These are phyloP conservation scores for Tadarida brasiliensis DNA, from an alignment of 2,797 vertebrate species.

Conservation along the genomic window DNA sequence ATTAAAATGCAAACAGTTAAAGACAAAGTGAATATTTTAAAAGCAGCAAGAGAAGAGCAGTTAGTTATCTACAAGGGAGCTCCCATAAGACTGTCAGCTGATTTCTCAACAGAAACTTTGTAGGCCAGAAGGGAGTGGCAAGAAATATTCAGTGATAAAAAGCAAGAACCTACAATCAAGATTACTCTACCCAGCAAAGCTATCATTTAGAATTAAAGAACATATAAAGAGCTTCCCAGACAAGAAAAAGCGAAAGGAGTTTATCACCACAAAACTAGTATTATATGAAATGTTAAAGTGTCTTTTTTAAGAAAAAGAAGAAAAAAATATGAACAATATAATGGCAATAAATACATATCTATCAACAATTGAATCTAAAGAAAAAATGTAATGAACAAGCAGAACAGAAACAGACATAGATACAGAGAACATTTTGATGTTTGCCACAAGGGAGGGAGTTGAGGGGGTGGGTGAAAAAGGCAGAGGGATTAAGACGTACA, in stretches of 20 bases:
- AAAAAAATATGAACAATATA: not conserved
- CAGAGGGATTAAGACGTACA: not conserved
- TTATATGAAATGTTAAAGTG: not conserved
- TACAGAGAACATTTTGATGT: not conserved
- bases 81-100: not conserved
- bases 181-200: not conserved
- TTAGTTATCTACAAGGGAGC: not conserved
- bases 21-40: not conserved
- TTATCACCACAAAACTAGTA: not conserved
- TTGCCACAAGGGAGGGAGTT: not conserved
- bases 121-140: not conserved
- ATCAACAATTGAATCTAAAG: not conserved
- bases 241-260: not conserved
- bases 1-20: not conserved
- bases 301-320: not conserved
- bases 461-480: not conserved
- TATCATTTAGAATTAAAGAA: not conserved
- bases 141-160: not conserved
- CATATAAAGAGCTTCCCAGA: not conserved
- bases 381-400: not conserved
- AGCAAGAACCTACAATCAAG: not conserved
- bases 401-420: not conserved
- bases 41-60: not conserved
- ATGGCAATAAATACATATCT: not conserved
- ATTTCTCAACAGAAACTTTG: not conserved